Percentiles rank a stretch among this genome's conserved stretches.
phyloP scores from a whole-genome alignment of 2,113 vertebrate species.

The Cyanoramphus novaezelandiae region DNA sequence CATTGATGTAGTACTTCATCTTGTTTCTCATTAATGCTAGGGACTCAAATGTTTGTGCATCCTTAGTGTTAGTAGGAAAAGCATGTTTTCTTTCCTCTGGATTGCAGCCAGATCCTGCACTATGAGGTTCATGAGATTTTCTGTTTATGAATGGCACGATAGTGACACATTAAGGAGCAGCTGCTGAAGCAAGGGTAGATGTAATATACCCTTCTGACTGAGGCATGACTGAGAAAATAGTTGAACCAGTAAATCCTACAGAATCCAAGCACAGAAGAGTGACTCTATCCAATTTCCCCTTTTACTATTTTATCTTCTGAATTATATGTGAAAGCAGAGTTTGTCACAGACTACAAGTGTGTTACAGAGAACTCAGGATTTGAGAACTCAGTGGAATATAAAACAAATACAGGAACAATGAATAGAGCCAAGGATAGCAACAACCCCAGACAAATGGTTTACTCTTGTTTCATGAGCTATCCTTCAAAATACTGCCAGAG shows the following conservation, averaged over 20 bases:
- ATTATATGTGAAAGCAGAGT: background rate
- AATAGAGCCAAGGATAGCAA: background rate
- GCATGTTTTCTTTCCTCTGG: background rate
- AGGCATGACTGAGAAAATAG: slow-evolving; percentile 24
- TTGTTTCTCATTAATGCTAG: background rate
- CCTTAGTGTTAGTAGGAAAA: background rate
- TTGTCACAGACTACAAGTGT: background rate
- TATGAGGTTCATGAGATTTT: slow-evolving; percentile 1
- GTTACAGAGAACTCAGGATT: background rate
- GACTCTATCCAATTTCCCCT: slow-evolving; percentile 3
- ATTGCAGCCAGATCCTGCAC: background rate
- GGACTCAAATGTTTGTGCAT: background rate
- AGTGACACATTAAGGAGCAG: slow-evolving; percentile 33
- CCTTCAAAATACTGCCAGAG: background rate
- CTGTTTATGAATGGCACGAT: slow-evolving; percentile 23
- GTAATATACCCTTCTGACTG: slow-evolving; percentile 28
- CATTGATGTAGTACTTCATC: background rate
- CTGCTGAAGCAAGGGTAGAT: slow-evolving; percentile 29
- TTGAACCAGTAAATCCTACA: slow-evolving; percentile 29
- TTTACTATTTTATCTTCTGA: slow-evolving; percentile 49
- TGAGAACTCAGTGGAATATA: background rate
- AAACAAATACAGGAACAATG: background rate
- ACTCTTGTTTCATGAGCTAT: background rate
- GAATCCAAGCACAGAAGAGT: slow-evolving; percentile 23
- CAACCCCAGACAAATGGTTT: background rate